phyloP scores from a whole-genome alignment of 1,140 invertebrate species.

The Diachasmimorpha longicaudata region DNA sequence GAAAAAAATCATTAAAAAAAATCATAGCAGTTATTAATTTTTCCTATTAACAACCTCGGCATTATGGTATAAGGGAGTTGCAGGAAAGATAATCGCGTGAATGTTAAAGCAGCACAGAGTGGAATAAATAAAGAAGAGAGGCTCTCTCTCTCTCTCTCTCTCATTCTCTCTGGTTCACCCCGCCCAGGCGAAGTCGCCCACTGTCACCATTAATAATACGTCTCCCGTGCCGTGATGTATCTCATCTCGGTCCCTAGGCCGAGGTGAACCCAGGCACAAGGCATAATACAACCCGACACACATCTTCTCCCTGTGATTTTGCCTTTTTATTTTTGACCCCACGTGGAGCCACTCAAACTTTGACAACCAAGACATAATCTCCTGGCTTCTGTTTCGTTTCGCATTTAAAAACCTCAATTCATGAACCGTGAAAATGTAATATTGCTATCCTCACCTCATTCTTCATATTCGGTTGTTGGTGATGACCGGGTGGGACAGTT shows the following conservation, averaged over 20 bases:
- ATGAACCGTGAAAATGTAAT: neutral
- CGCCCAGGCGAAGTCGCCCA: slow-evolving; percentile 54
- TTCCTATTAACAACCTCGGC: neutral
- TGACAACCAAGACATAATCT: slow-evolving; percentile 8
- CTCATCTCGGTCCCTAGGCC: slow-evolving; percentile 32
- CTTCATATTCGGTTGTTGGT: too few species aligned
- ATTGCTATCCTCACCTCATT: neutral
- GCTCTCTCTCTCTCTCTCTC: too few species aligned
- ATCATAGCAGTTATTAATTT: slow-evolving; percentile 20
- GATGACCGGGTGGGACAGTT: too few species aligned
- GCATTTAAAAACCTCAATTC: neutral
- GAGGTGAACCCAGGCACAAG: neutral
- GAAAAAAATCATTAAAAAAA: neutral
- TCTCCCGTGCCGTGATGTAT: slow-evolving; percentile 56
- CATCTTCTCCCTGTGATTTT: neutral
- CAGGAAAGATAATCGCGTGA: slow-evolving; percentile 9
- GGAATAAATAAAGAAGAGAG: slow-evolving; percentile 1
- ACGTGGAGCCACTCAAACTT: slow-evolving; percentile 8
- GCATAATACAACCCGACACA: neutral
- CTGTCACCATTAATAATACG: slow-evolving; percentile 59
- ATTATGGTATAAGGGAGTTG: neutral
- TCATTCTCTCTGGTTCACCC: slow-evolving; percentile 39
- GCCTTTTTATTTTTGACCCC: neutral
- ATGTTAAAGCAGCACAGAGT: neutral
- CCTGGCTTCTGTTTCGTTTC: neutral